These are phyloP conservation scores for Syrmaticus mikado DNA, from an alignment of 2,113 vertebrate species.

Conservation along the genomic window DNA sequence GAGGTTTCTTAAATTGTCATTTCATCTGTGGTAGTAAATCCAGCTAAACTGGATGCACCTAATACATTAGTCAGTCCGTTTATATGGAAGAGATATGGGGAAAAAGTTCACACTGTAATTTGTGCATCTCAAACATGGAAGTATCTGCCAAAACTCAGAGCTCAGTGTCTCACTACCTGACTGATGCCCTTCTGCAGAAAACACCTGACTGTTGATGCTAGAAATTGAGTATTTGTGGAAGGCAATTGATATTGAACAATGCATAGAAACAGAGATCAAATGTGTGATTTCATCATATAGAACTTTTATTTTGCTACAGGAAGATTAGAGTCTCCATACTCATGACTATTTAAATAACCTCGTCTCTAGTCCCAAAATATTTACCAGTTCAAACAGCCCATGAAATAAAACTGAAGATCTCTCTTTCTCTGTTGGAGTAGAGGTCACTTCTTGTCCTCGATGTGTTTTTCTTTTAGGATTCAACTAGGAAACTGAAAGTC, in stretches of 20 bases:
- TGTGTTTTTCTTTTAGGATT: background rate
- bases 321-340: background rate
- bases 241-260: background rate
- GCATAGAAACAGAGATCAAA: background rate
- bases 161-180: background rate
- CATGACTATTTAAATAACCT: background rate
- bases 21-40: constrained; percentile 2
- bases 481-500: background rate
- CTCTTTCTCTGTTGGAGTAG: background rate
- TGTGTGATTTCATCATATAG: background rate
- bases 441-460: background rate
- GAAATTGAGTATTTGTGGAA: background rate
- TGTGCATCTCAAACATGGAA: background rate
- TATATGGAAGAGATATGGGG: background rate
- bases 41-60: background rate
- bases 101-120: fast-evolving
- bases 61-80: constrained; percentile 7
- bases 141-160: background rate
- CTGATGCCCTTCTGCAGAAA: background rate
- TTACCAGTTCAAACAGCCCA: background rate
- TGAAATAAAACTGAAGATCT: background rate
- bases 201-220: background rate
- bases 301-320: background rate
- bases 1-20: constrained; percentile 22
- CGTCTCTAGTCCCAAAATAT: background rate